Percentiles rank a stretch among this genome's conserved stretches.
Evolutionary conservation across 2,797 vertebrate genomes (phyloP).

Genomic region (Varecia variegata): DNA sequence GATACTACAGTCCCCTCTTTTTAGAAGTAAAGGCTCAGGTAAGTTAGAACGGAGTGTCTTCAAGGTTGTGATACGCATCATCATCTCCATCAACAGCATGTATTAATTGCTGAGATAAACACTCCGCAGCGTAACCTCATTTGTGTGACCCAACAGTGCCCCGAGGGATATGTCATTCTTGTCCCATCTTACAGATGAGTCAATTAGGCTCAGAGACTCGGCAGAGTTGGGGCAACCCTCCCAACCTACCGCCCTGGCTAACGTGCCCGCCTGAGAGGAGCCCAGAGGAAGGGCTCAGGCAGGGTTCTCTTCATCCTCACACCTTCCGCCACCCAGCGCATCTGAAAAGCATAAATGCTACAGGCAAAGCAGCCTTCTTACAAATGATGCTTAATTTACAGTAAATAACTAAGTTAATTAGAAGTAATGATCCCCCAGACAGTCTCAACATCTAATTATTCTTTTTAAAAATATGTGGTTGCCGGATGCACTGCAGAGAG

Average conservation of each 20-base stretch:
- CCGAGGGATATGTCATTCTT: fast-evolving
- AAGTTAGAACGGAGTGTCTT: fast-evolving
- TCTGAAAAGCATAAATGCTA: conserved; percentile 71
- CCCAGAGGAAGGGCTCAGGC: conserved; percentile 27
- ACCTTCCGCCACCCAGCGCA: conserved; percentile 65
- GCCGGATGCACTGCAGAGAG: conserved; percentile 79
- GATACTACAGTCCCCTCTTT: background rate
- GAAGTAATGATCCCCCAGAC: conserved; percentile 93
- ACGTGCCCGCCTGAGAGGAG: background rate
- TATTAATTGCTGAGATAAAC: background rate
- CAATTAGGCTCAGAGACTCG: background rate
- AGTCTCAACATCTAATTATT: conserved; percentile 90
- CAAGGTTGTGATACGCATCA: fast-evolving
- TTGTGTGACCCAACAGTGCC: background rate
- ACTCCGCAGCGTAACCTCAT: fast-evolving
- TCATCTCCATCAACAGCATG: fast-evolving
- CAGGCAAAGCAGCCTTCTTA: conserved; percentile 83
- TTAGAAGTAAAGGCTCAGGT: background rate
- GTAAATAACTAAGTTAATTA: conserved; percentile 95
- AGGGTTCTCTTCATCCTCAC: conserved; percentile 51
- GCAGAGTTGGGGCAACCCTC: background rate
- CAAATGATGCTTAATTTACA: conserved; percentile 89
- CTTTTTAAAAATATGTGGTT: conserved; percentile 81
- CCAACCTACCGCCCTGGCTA: fast-evolving
- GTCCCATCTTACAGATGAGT: background rate